Evolutionary conservation across 2,797 vertebrate genomes (phyloP).

Genomic region (Anguilla anguilla): DNA sequence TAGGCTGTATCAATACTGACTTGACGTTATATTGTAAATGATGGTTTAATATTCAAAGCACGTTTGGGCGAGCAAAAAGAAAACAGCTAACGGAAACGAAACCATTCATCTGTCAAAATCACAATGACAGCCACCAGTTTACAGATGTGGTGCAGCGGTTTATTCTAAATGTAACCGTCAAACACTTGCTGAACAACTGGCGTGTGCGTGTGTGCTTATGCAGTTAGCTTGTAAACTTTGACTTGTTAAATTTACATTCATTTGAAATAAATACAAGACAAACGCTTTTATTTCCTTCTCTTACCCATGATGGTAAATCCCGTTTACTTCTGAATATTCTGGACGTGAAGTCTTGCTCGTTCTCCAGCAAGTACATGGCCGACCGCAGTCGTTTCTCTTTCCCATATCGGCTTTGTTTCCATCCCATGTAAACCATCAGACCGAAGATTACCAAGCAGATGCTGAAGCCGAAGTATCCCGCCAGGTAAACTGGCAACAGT

Average conservation of each 20-base stretch:
- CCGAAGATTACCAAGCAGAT: conserved; percentile 74
- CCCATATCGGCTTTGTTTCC: conserved; percentile 77
- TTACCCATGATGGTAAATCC: conserved; percentile 78
- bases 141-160: conserved; percentile 1
- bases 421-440: conserved; percentile 79
- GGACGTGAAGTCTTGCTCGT: conserved; percentile 62
- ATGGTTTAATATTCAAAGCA: neutral
- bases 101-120: neutral
- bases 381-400: conserved; percentile 72
- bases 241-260: neutral
- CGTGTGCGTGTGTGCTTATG: neutral
- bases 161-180: neutral
- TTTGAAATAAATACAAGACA: neutral
- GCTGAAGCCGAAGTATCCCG: conserved; percentile 78
- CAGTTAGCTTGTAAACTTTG: neutral
- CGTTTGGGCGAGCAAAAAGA: neutral
- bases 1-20: neutral
- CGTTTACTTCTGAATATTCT: conserved; percentile 60
- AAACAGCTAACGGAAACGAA: neutral
- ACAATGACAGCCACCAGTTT: neutral
- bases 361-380: conserved; percentile 63
- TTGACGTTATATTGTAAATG: neutral
- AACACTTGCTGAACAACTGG: neutral
- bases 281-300: conserved; percentile 32
- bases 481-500: conserved; percentile 78